Evolutionary conservation across 2,888 invertebrate genomes (phyloP), one percentile per base, ranked within the genome.

Genomic region (Tenthredo mesomela): DNA sequence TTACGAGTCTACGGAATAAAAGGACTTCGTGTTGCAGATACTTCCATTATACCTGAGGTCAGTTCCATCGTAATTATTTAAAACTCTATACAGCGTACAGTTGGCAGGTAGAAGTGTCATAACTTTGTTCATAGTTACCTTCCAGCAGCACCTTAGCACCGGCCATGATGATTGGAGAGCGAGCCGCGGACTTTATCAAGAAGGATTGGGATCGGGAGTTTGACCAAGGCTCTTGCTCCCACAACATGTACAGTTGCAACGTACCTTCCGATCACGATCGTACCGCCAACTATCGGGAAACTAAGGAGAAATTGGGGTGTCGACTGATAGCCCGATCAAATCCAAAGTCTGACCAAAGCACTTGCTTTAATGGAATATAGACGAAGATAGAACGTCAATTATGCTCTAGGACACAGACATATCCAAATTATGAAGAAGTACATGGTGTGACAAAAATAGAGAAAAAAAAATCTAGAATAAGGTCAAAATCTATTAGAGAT

Each of bases 121-220:
- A 12, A 61, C 12, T 61, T 25, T 21, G 25, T 61, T 4, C 61
- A 21, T 80, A 93, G 92, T 88, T 92, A 25, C 82, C 92, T 6
- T 91, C 92, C 90, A 95, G 95, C 0, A 95, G 95, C 90, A 95
- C 95, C 0, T 94, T 94, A 37, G 95, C 95, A 0, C 92, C 94
- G 0, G 92, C 94, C 1, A 94, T 95, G 47, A 95, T 95, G 95
- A 93, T 95, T 86, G 95, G 94, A 0, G 95, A 95, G 88, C 93
- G 95, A 12, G 95, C 93, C 0, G 93, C 95, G 0, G 94, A 94
- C 86, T 95, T 95, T 87, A 93, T 95, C 25, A 93, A 93, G 80
- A 93, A 91, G 7, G 58, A 82, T 61, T 71, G 71, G 71, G 1
- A n/a, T 21, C 25, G 21, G 61, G 25, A 25, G 7, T 25, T 61